Conservation (phyloP, 2,113 vertebrate species). For the Ginglymostoma cirratum region DNA sequence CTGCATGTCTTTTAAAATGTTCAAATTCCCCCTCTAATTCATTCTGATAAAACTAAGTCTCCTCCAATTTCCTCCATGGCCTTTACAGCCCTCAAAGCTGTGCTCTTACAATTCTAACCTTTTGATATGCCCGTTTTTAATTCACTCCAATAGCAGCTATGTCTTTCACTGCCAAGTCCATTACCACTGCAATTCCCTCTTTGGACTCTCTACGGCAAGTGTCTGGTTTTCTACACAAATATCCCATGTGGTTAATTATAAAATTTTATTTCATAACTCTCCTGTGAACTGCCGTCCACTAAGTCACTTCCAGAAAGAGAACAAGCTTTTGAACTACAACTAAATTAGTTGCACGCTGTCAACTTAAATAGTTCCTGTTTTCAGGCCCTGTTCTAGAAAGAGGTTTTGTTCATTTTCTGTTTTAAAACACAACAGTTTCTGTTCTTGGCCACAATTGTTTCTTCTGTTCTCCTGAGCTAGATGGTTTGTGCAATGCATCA, state of each 20-base stretch:
- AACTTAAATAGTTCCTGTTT: not conserved
- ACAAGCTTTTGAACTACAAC: not conserved
- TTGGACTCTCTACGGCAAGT: not conserved
- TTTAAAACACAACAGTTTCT: not conserved
- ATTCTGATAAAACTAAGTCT: not conserved
- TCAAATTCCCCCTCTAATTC: not conserved
- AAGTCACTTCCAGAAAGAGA: no score
- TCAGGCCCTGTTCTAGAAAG: not conserved
- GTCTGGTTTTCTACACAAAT: not conserved
- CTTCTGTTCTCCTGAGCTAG: not conserved
- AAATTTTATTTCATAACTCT: not conserved
- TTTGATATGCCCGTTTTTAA: not conserved
- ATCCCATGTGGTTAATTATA: not conserved
- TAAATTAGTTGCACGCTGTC: not conserved
- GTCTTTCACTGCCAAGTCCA: not conserved
- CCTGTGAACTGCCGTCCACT: not conserved
- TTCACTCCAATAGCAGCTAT: not conserved
- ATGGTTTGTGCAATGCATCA: not conserved
- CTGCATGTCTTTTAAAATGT: not conserved
- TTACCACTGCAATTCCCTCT: not conserved
- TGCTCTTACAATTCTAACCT: not conserved
- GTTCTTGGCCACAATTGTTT: not conserved
- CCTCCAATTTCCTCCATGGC: not conserved
- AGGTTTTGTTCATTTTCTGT: not conserved
- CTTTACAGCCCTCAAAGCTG: not conserved